These are phyloP conservation scores for Sicus ferrugineus DNA, from an alignment of 2,888 invertebrate genomes.

Conservation along the genomic window DNA sequence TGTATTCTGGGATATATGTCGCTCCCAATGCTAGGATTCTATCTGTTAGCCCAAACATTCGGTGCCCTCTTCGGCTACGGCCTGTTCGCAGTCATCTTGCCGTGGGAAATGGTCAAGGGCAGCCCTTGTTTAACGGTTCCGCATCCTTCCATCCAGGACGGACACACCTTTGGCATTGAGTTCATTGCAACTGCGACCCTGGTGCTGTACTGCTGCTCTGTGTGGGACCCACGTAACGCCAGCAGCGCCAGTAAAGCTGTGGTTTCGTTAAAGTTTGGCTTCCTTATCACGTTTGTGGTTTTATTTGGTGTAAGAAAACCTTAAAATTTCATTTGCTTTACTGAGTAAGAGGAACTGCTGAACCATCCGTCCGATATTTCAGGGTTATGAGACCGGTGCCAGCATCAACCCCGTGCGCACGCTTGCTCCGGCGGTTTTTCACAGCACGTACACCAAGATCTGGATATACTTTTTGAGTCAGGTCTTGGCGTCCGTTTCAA, in stretches of 20 bases:
- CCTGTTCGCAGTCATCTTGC: conserved; percentile 9
- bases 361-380: background rate
- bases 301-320: background rate
- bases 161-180: background rate
- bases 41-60: conserved; percentile 30
- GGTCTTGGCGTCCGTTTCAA: background rate
- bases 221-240: conserved; percentile 33
- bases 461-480: conserved; percentile 70
- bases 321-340: background rate
- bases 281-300: background rate
- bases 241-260: background rate
- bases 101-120: background rate
- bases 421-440: conserved; percentile 76
- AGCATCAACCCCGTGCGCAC: conserved; percentile 76
- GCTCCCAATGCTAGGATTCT: conserved; percentile 1
- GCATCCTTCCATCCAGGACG: background rate
- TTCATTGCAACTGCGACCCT: conserved; percentile 21
- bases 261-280: background rate
- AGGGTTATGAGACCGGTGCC: conserved; percentile 68
- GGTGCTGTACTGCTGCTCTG: conserved; percentile 28
- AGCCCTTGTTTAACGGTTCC: background rate
- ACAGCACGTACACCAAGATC: conserved; percentile 71
- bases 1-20: conserved; percentile 31
- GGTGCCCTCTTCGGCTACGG: conserved; percentile 34
- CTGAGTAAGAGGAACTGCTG: too few species aligned